Base-by-base conservation (phyloP, 2,113 vertebrate species). In the Synodontis membranacea region DNA sequence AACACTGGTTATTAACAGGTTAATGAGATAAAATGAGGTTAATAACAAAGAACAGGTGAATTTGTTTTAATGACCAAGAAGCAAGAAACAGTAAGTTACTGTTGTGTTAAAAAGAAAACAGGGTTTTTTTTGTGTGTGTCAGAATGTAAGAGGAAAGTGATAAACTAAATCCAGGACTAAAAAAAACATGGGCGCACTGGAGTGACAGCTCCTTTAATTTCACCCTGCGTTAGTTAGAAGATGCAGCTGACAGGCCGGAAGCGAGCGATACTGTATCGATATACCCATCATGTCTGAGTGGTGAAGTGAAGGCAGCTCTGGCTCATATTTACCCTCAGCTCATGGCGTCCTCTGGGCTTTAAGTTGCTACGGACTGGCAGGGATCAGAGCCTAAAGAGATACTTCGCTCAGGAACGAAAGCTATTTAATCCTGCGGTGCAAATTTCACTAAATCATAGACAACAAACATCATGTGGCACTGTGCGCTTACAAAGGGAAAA, bases 141-240 rank as follows among this genome's bases (percentile, higher is more conserved):
- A n/a, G n/a, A n/a, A n/a, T 14, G 8, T 11, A 31, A 64, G 2
- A 42, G 21, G 28, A 8, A 64, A 42, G 80, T 15, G 25, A 84
- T 34, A 37, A 44, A 44, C 1, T 54, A 48, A 56, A 23, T 25
- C 68, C 42, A n/a, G 7, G 70, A n/a, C 17, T 17, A 50, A 76
- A 60, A 5, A 31, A 48, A n/a, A n/a, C n/a, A 34, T 31, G 11
- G 44, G 31, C 46, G 0, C 23, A 42, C 10, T 19, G 72, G 31
- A 68, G 23, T 86, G 84, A 86, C 84, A 68, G 84, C 84, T 42
- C 37, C 75, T 80, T 68, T 86, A 52, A 86, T 80, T 86, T 86
- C 84, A 80, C 28, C 75, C 48, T 52, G 78, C 44, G 60, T 85
- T 86, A 80, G 75, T 80, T 80, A 80, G 58, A 52, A 79, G 44